phyloP scores from a whole-genome alignment of 2,797 vertebrate genomes.

The Neomorphus geoffroyi region DNA sequence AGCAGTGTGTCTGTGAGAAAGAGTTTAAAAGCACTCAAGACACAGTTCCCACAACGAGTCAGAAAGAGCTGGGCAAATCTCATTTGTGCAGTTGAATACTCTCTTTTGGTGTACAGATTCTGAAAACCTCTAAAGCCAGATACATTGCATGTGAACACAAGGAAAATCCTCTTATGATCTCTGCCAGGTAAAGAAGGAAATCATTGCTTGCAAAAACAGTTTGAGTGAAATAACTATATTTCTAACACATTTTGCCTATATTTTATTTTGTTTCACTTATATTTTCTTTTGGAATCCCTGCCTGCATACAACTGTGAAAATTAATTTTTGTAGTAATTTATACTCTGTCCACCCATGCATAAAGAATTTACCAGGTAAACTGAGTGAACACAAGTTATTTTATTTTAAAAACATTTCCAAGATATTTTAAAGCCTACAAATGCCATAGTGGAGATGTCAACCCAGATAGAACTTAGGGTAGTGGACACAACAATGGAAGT shows the following conservation, averaged over 20 bases:
- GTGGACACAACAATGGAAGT: not conserved
- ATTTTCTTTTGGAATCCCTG: not conserved
- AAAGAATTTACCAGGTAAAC: not conserved
- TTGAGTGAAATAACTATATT: not conserved
- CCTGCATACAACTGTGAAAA: not conserved
- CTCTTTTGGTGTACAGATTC: not conserved
- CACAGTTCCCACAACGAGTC: not conserved
- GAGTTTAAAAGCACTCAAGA: not conserved
- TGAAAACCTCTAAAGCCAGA: not conserved
- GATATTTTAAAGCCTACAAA: not conserved
- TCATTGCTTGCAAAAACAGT: not conserved
- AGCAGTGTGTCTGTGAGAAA: not conserved
- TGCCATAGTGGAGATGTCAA: not conserved
- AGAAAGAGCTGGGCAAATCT: not conserved
- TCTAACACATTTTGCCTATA: not conserved
- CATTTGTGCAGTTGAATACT: not conserved
- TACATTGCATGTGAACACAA: not conserved
- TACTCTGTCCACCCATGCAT: not conserved
- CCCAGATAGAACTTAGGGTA: not conserved
- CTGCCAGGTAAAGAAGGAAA: not conserved
- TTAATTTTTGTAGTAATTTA: not conserved
- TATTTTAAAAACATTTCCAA: not conserved
- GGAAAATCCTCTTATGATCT: not conserved
- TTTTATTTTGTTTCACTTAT: constrained; percentile 12
- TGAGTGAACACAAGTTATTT: not conserved